Base-by-base conservation (phyloP, 2,888 invertebrate genomes). In the Sesamia inferens region DNA sequence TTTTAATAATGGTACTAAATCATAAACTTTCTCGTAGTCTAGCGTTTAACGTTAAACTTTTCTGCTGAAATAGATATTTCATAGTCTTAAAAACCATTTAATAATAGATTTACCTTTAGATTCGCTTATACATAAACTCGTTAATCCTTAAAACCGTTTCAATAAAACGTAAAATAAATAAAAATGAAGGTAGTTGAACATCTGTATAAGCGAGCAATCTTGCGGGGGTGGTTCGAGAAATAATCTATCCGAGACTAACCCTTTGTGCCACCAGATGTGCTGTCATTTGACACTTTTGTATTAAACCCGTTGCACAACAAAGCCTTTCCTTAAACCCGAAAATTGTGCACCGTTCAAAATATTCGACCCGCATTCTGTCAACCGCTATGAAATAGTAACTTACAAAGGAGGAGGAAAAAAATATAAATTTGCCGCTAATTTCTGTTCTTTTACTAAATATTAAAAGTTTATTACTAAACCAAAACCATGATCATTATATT, bases 281-380 rank as follows among this genome's bases (percentile, higher is more conserved):
- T 94, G 96, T 96, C 96, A 96, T 96, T 96, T 95, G 96, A 96
- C 96, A 96, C 96, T 96, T 96, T 95, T 96, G 96, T 96, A 96
- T 95, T 96, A 96, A 89, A 94, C 94, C 94, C 94, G 94, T 96
- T 96, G 96, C 96, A 96, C 96, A 95, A 96, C 96, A 96, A 96
- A 94, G 94, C 86, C 94, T 93, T 31, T 93, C 93, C 94, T 95
- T 95, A 95, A 94, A 93, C 93, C 94, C 95, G 94, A 95, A 96
- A 95, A 95, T 94, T 94, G 95, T 95, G 92, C 93, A 94, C 91
- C 94, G 94, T 92, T 93, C 92, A 92, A 92, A 92, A 93, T 93
- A 92, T 92, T 93, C 93, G 88, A 93, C 96, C 96, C 96, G 96
- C 95, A 96, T 96, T 93, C 91, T 91, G 93, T 93, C 91, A 91